Base-by-base conservation (phyloP, 2,113 vertebrate species). In the Lanius collurio region DNA sequence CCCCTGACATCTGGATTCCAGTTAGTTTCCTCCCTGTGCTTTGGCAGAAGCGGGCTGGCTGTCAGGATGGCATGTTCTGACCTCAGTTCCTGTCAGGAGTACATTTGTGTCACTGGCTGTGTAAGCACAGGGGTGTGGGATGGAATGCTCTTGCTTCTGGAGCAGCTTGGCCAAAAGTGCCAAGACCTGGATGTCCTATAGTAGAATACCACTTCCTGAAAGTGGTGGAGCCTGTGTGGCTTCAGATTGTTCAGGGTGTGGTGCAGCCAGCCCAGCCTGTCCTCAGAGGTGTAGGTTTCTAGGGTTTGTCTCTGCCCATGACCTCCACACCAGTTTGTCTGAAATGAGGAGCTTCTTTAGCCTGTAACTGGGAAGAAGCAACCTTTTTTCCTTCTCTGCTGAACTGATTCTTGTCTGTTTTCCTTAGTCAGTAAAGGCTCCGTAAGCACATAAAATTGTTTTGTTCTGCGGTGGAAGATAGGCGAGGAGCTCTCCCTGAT, bases 241-340 rank as follows among this genome's bases (percentile, higher is more conserved):
- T 63, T 69, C 15, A 37, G 1, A 15, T 42, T 23, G 15, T 47
- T 79, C 41, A 50, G 19, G 37, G 4, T 3, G 0, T 31, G 47
- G n/a, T 37, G 8, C 60, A 73, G 37, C 55, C 17, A 26, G 11
- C 24, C 26, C 28, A 1, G 2, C 5, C 16, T 75, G 31, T 19
- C 13, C n/a, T 31, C 31, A 55, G 42, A 57, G 27, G 5, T 44
- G 16, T n/a, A 10, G 4, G 11, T 52, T 90, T 60, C 27, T 78
- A 15, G 8, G 9, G 1, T 52, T 77, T 7, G 1, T 21, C 28
- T 56, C 52, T 81, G 44, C 28, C 30, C 0, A 0, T 74, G 30
- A 47, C 24, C 12, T 83, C 44, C 17, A 11, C 2, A 9, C 18
- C 0, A 1, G 7, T 50, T 47, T 50, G 42, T 55, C 35, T 71